Conservation (phyloP, 2,888 invertebrate genomes). For the Scaptomyza polygonia region DNA sequence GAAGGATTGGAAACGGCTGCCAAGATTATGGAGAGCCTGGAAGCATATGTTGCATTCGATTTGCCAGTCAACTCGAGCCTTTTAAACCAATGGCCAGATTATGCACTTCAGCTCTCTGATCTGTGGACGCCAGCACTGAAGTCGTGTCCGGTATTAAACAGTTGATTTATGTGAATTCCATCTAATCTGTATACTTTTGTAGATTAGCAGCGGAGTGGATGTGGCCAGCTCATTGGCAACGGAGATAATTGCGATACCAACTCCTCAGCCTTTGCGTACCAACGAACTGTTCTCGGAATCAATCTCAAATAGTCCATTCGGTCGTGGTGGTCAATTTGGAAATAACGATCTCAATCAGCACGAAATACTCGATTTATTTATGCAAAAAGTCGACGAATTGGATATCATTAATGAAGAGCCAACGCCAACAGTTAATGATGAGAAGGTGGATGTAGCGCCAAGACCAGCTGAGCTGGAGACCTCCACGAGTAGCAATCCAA, state of each 20-base stretch:
- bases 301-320: conserved; percentile 83
- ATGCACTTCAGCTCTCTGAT: conserved; percentile 92
- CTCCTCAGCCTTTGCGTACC: conserved; percentile 81
- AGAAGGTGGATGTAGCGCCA: background rate
- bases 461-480: conserved; percentile 14
- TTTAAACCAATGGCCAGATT: conserved; percentile 94
- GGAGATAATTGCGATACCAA: conserved; percentile 83
- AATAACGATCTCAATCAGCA: conserved; percentile 75
- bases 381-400: conserved; percentile 84
- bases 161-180: background rate
- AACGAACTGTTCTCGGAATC: conserved; percentile 83
- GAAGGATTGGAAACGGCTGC: conserved; percentile 92
- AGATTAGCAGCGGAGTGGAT: conserved; percentile 90
- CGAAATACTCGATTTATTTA: conserved; percentile 81
- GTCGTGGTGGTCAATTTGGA: conserved; percentile 79
- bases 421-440: conserved; percentile 46
- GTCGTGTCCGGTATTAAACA: conserved; percentile 86
- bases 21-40: conserved; percentile 90
- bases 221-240: conserved; percentile 88
- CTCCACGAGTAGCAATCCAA: conserved; percentile 9
- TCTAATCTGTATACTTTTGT: conserved; percentile 2
- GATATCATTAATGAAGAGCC: conserved; percentile 83
- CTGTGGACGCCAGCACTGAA: conserved; percentile 93
- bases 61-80: conserved; percentile 93
- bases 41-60: conserved; percentile 89